Conservation (phyloP, 2,797 vertebrate genomes). For the Phoeniculus purpureus region DNA sequence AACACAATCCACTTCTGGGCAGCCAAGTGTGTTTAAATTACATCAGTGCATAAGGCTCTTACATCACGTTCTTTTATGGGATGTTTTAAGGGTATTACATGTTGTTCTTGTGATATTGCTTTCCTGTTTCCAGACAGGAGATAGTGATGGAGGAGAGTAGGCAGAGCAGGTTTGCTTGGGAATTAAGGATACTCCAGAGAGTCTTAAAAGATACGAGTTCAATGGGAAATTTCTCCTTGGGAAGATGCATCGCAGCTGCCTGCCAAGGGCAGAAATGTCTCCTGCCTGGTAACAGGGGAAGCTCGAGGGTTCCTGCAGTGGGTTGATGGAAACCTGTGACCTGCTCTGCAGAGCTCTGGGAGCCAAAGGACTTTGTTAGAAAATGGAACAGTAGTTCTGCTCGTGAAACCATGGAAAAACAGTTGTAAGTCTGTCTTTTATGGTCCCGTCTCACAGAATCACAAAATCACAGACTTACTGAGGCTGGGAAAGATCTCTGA, state of each 20-base stretch:
- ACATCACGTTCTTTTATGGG: neutral
- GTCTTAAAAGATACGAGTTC: neutral
- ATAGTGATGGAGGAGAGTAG: neutral
- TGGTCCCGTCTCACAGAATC: too few species aligned
- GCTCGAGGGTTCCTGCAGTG: neutral
- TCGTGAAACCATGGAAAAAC: neutral
- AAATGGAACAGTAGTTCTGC: neutral
- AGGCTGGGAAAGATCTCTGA: too few species aligned
- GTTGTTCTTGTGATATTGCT: neutral
- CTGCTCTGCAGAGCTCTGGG: neutral
- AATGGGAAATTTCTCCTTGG: neutral
- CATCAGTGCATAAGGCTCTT: conserved; percentile 8
- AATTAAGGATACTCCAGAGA: neutral
- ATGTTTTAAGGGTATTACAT: neutral
- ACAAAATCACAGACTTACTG: too few species aligned
- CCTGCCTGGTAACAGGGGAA: neutral
- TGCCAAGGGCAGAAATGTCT: neutral
- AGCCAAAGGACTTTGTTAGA: neutral
- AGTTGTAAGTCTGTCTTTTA: neutral
- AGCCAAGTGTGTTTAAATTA: neutral
- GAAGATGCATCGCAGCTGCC: neutral
- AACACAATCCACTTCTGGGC: neutral
- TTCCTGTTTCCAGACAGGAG: neutral
- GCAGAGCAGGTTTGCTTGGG: neutral
- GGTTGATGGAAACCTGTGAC: neutral